phyloP scores from a whole-genome alignment of 2,797 vertebrate species.

The Catostomus latipinnis region DNA sequence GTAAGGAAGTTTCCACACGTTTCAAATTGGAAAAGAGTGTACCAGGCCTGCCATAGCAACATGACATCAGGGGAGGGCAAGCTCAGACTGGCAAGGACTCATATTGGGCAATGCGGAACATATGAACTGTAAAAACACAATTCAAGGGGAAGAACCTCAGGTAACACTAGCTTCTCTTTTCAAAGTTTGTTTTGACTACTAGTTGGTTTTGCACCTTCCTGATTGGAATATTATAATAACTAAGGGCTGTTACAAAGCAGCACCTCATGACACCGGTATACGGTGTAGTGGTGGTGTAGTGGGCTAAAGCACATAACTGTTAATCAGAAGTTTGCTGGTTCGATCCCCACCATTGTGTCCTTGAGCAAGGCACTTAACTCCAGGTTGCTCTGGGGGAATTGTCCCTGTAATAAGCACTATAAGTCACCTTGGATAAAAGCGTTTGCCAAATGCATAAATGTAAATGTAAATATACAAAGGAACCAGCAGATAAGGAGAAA shows the following conservation, averaged over 20 bases:
- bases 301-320: no score
- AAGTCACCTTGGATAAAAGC: no score
- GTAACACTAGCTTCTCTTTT: neutral
- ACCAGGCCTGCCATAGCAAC: slow-evolving; percentile 44
- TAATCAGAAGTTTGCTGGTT: no score
- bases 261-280: slow-evolving; percentile 18
- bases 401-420: no score
- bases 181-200: neutral
- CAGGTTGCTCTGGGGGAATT: no score
- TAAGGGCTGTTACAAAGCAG: slow-evolving; percentile 27
- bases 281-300: no score
- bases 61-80: slow-evolving; percentile 55
- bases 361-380: no score
- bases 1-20: slow-evolving; percentile 41
- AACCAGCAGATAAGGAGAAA: slow-evolving; percentile 32
- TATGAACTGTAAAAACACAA: slow-evolving; percentile 13
- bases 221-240: slow-evolving; percentile 33
- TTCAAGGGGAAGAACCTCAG: neutral
- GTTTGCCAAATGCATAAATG: no score
- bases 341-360: no score
- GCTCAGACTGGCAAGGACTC: slow-evolving; percentile 55
- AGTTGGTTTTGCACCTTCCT: neutral
- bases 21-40: slow-evolving; percentile 3
- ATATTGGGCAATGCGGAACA: slow-evolving; percentile 38
- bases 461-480: neutral